A percentile compares a stretch with the other conserved stretches of the same genome.
Conservation (phyloP, 2,113 vertebrate genomes). For the Cariama cristata region DNA sequence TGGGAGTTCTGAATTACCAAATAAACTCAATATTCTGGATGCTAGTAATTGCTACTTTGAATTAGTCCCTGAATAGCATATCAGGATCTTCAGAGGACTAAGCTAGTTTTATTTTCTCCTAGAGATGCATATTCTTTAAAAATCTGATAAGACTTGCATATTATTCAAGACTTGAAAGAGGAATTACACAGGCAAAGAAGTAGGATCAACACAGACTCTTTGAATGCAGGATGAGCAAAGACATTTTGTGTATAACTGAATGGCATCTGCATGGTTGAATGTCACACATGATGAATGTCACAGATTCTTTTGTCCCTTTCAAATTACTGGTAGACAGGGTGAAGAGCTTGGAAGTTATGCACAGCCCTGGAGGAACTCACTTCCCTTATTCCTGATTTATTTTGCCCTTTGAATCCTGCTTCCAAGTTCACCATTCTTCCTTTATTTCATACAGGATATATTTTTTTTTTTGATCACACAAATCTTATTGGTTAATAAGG, state of each 20-base stretch:
- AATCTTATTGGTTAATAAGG: neutral
- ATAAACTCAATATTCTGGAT: neutral
- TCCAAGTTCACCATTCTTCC: neutral
- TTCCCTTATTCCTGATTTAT: neutral
- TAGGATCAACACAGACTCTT: neutral
- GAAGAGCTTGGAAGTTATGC: neutral
- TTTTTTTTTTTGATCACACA: neutral
- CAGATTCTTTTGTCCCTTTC: constrained; percentile 20
- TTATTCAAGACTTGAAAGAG: neutral
- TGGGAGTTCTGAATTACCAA: neutral
- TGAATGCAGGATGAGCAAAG: neutral
- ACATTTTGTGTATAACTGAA: neutral
- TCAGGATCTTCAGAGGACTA: neutral
- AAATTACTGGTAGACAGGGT: neutral
- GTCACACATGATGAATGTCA: constrained; percentile 37
- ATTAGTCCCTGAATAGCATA: neutral
- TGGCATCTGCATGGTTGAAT: constrained; percentile 1
- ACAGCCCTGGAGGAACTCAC: neutral
- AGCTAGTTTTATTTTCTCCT: neutral
- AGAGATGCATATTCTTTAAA: neutral
- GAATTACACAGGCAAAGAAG: neutral
- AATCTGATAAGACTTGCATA: neutral
- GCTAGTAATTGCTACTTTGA: neutral
- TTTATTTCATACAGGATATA: neutral
- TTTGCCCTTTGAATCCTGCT: neutral